Conservation (phyloP, 30 jellyfish, hydroid and myxozoan species). For the Aurelia sp. region DNA sequence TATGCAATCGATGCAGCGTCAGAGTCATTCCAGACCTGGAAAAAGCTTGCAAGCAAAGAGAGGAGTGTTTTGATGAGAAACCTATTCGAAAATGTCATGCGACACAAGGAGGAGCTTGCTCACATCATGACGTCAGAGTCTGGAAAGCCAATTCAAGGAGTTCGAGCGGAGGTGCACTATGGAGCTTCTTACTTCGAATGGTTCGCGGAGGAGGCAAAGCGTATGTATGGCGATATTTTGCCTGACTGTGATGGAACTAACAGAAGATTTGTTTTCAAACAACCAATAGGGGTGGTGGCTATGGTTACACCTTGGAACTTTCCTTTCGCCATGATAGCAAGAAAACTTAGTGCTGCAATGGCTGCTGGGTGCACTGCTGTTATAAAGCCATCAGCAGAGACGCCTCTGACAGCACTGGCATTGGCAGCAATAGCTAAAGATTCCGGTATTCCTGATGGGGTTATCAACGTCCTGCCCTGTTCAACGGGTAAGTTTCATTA, state of each 20-base stretch:
- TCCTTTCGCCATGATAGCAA: conserved; percentile 92
- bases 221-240: conserved; percentile 84
- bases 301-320: conserved; percentile 98
- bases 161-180: conserved; percentile 79
- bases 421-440: conserved; percentile 83
- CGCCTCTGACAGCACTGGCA: conserved; percentile 96
- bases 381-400: conserved; percentile 94
- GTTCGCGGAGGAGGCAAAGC: conserved; percentile 93
- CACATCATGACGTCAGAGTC: conserved; percentile 79
- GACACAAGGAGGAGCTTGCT: conserved; percentile 75
- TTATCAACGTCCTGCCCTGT: conserved; percentile 85
- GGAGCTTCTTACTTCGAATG: conserved; percentile 93
- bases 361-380: conserved; percentile 98
- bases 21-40: conserved; percentile 75
- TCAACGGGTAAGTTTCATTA: conserved; percentile 33
- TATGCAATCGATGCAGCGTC: conserved; percentile 78
- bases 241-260: conserved; percentile 53
- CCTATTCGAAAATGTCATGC: conserved; percentile 39
- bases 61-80: conserved; percentile 60
- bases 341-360: conserved; percentile 92
- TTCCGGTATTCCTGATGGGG: conserved; percentile 90
- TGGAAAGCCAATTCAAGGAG: conserved; percentile 86
- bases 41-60: conserved; percentile 24
- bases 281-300: conserved; percentile 98
- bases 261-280: conserved; percentile 65